Conservation (phyloP, 2,888 invertebrate species). For the Brachynemurus nebulosus region DNA sequence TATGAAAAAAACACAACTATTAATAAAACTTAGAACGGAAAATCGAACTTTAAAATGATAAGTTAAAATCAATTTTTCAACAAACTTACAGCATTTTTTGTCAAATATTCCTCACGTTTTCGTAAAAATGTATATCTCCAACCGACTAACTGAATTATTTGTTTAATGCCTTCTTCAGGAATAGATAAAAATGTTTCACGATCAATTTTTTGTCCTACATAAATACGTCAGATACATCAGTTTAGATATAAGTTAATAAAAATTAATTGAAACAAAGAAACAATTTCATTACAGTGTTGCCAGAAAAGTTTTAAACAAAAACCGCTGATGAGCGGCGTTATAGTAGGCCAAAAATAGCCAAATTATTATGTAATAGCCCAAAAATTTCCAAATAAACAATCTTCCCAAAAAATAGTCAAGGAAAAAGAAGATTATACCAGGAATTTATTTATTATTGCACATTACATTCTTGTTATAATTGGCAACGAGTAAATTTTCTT, state of each 20-base stretch:
- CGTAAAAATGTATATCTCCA: background rate
- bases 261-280: background rate
- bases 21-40: background rate
- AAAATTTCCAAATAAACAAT: too few species aligned
- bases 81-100: background rate
- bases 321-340: too few species aligned
- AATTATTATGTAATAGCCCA: too few species aligned
- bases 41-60: background rate
- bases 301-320: too few species aligned
- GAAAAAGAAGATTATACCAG: too few species aligned
- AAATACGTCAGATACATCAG: background rate
- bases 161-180: background rate
- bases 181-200: background rate
- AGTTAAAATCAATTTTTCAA: background rate
- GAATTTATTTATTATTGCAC: too few species aligned
- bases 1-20: background rate
- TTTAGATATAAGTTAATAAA: background rate
- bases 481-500: too few species aligned
- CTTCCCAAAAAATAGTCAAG: too few species aligned
- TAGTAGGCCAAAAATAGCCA: too few species aligned
- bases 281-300: background rate
- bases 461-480: too few species aligned
- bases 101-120: background rate
- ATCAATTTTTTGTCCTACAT: background rate
- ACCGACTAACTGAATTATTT: background rate